Base-by-base conservation (phyloP, 2,113 vertebrate species). In the Prolemur simus region DNA sequence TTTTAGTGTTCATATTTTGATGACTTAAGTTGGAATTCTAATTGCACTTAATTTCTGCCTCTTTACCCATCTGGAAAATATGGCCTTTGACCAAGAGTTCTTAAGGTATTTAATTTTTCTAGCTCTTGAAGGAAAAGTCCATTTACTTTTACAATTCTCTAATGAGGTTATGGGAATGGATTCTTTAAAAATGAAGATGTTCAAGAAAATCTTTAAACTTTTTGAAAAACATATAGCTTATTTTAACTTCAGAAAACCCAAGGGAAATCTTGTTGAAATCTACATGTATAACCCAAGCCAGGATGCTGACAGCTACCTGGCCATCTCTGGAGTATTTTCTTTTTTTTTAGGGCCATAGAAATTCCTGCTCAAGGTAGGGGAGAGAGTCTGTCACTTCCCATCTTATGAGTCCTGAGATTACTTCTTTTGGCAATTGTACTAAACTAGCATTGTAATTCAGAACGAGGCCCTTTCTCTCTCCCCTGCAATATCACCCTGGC, bases 241-340 rank as follows among this genome's bases (percentile, higher is more conserved):
- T 88, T 96, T 83, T 87, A 94, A 87, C 69, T 76, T 77, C 12
- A 29, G 42, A 84, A 81, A 49, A 87, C 39, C 37, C 18, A 47
- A 96, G 90, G 80, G 84, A 95, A 86, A 89, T 96, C 88, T 94
- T 42, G 58, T 56, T 63, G 52, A 71, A 85, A 52, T 84, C 63
- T 32, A 71, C 64, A 56, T 47, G 45, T 39, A 54, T n/a, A 52
- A 87, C 10, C 6, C 13, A 32, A 66, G 17, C 34, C 14, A 69
- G 92, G n/a, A 32, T 71, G 76, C 49, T 87, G 47, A 69, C 12
- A 80, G 32, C 8, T 10, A 23, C 49, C 27, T 29, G 49, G 52
- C 34, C 18, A 20, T 78, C 32, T 42, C 42, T 8, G 6, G 29
- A 60, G 15, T 39, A 6, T 58, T 90, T 86, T 86, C 8, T 66